Evolutionary conservation across 2,113 vertebrate species (phyloP).

Genomic region (Mirza zaza): DNA sequence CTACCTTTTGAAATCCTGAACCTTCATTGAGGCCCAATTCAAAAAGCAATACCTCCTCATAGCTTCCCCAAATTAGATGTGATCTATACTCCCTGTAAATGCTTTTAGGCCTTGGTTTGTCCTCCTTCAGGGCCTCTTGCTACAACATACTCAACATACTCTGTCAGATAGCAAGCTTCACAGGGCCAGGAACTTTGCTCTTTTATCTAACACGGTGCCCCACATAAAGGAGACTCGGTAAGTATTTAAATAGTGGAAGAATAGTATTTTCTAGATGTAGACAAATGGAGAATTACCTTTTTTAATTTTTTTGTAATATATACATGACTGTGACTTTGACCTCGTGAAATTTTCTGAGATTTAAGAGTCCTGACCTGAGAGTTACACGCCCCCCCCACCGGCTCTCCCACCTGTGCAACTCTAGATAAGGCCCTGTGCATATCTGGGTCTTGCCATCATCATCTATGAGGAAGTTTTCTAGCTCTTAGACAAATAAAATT

Average conservation of each 20-base stretch:
- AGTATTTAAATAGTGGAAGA: slow-evolving; percentile 27
- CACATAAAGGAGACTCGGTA: background rate
- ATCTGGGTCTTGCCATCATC: background rate
- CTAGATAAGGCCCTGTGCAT: background rate
- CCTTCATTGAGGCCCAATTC: background rate
- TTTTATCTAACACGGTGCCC: background rate
- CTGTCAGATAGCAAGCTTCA: background rate
- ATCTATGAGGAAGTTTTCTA: slow-evolving; percentile 18
- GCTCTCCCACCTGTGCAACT: background rate
- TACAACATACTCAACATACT: background rate
- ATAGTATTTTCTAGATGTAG: slow-evolving; percentile 21
- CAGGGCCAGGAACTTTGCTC: background rate
- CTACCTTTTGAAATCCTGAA: slow-evolving; percentile 17
- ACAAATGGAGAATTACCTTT: background rate
- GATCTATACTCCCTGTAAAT: background rate
- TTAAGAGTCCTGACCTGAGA: slow-evolving; percentile 11
- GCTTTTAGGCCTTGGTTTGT: slow-evolving; percentile 11
- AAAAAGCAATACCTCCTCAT: background rate
- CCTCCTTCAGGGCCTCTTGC: background rate
- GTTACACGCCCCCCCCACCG: background rate
- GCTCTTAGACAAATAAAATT: background rate
- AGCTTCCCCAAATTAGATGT: background rate
- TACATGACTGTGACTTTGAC: background rate
- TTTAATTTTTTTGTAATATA: background rate
- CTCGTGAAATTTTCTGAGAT: slow-evolving; percentile 40